A percentile compares a stretch with the other conserved stretches of the same genome.
These are phyloP conservation scores for Nyctibius bracteatus DNA, from an alignment of 2,113 vertebrate species.

Conservation along the genomic window DNA sequence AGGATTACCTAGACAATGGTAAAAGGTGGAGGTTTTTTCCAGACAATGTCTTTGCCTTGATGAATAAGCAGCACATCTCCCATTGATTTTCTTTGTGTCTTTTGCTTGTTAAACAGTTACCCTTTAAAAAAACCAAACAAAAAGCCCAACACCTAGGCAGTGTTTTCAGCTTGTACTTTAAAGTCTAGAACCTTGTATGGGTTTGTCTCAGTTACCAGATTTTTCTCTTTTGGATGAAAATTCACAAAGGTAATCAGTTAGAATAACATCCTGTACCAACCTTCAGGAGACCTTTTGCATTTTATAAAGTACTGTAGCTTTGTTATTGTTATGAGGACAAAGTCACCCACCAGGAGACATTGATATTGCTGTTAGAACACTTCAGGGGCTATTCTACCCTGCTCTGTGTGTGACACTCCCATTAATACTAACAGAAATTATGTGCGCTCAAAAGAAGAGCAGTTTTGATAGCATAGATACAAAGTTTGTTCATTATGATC, in stretches of 20 bases:
- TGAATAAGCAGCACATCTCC: background rate
- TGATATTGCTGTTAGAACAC: conserved; percentile 19
- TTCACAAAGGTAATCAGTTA: background rate
- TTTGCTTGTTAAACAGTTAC: background rate
- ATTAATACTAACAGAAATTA: background rate
- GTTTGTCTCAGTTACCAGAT: background rate
- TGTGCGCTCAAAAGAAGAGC: background rate
- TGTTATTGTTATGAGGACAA: background rate
- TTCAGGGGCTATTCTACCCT: background rate
- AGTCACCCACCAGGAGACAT: background rate
- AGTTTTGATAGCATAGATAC: background rate
- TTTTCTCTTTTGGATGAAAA: background rate
- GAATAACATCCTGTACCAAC: background rate
- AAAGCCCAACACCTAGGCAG: background rate
- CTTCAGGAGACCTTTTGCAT: conserved; percentile 9
- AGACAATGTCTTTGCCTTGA: background rate
- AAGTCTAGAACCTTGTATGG: background rate
- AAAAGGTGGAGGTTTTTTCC: background rate
- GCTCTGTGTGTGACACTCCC: background rate
- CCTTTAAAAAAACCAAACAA: background rate
- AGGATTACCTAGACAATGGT: background rate
- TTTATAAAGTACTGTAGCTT: background rate
- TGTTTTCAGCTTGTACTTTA: background rate
- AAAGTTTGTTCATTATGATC: background rate
- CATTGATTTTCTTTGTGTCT: background rate